Conservation (phyloP, 2,113 vertebrate species). For the Leptocoma aspasia region DNA sequence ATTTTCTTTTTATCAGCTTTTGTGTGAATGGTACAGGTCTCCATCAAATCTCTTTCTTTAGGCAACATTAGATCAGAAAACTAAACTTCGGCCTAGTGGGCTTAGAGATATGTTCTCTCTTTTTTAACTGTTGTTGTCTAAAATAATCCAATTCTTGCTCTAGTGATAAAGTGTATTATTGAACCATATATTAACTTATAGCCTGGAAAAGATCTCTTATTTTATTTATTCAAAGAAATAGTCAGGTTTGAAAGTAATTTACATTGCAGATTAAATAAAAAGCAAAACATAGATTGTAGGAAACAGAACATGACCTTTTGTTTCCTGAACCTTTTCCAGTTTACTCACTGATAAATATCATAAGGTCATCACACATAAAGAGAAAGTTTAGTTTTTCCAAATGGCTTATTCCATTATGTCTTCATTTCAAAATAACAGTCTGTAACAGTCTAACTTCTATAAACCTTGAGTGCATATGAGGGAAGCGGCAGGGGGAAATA, state of each 20-base stretch:
- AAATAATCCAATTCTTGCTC: neutral
- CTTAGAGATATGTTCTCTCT: neutral
- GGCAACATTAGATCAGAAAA: neutral
- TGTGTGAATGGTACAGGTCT: neutral
- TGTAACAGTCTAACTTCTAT: neutral
- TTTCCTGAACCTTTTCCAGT: neutral
- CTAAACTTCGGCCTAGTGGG: neutral
- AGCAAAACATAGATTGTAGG: neutral
- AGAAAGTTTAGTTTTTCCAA: neutral
- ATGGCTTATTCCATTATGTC: neutral
- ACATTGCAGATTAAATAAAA: neutral
- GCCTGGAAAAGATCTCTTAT: neutral
- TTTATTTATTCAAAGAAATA: neutral
- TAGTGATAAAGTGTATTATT: neutral
- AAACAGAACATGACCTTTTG: neutral
- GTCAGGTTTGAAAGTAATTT: neutral
- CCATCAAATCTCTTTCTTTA: neutral
- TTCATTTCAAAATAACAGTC: neutral
- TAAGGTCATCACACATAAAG: neutral
- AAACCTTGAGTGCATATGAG: neutral
- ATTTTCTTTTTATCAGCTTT: neutral
- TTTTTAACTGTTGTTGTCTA: neutral
- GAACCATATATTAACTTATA: neutral
- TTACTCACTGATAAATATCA: neutral
- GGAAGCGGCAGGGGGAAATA: fast-evolving